Evolutionary conservation across 1,140 invertebrate genomes (phyloP).

Genomic region (Oryctes rhinoceros): DNA sequence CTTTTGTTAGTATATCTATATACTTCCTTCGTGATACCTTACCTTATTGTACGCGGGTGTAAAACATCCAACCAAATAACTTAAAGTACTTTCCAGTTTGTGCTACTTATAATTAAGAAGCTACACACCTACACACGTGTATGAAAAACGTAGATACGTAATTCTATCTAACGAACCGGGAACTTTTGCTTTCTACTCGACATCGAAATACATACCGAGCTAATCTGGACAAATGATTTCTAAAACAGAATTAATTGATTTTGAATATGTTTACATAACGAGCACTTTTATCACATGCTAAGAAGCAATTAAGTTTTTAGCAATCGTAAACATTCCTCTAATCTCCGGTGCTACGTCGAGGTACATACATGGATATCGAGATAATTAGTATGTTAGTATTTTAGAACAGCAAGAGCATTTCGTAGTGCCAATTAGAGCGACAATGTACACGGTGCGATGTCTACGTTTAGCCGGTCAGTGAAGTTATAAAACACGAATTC

Average conservation of each 20-base stretch:
- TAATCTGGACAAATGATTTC: neutral
- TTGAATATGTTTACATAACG: slow-evolving; percentile 18
- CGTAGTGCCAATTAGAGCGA: slow-evolving; percentile 24
- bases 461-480: neutral
- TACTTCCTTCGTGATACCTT: too few relatives aligned
- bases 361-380: too few relatives aligned
- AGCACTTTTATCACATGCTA: neutral
- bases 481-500: neutral
- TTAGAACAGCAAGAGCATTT: neutral
- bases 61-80: too few relatives aligned
- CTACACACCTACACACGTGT: neutral
- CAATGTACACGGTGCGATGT: slow-evolving; percentile 1
- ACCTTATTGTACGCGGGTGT: too few relatives aligned
- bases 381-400: slow-evolving; percentile 3
- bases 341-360: too few relatives aligned
- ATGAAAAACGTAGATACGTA: neutral
- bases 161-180: neutral
- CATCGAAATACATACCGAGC: neutral
- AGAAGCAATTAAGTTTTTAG: slow-evolving; percentile 13
- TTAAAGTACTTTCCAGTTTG: too few relatives aligned
- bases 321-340: neutral
- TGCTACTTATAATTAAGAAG: too few relatives aligned
- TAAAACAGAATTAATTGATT: slow-evolving; percentile 3
- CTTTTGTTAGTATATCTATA: too few relatives aligned
- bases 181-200: slow-evolving; percentile 1